Base-by-base conservation (phyloP, 2,113 vertebrate species). In the Corythoichthys haematopterus region DNA sequence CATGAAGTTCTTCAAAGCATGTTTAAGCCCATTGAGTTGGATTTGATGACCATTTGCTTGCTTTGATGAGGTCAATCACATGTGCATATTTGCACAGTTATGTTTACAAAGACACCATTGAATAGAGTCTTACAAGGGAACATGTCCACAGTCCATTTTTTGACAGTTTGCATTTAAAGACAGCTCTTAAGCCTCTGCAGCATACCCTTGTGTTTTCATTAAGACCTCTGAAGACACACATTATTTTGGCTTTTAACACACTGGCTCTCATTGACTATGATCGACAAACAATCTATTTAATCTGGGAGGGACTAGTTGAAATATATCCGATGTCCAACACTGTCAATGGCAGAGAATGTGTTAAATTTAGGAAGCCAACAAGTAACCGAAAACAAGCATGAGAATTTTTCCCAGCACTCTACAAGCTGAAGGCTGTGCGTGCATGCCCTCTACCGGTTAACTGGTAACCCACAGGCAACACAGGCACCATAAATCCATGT, bases 151-250 rank as follows among this genome's bases (percentile, higher is more conserved):
- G 12, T 11, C 12, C 46, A 33, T 56, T 55, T 35, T 6, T 12
- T 0, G 28, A 33, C 10, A 2, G 33, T 56, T 56, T 56, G 1
- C 3, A 11, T 47, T 13, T 47, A 47, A 2, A 47, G 10, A 47
- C 10, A 3, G 46, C 5, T 47, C 10, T 33, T 56, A 33, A 56
- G 55, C 12, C 0, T 77, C 68, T 72, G 71, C 78, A 66, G 73
- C 64, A 55, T 65, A 20, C 40, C 9, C 40, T 28, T 61, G 64
- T 38, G 71, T 67, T 72, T 82, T 61, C 74, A 70, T 85, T 68
- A 85, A 79, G 87, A 75, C 70, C 65, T 16, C 60, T 65, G 58
- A 59, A 80, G 75, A 78, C 78, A 84, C 37, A 20, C 55, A 33
- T 33, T 1, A n/a, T 60, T 13, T 20, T 15, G 9, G n/a, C 9